phyloP scores from a whole-genome alignment of 2,888 invertebrate genomes.

The Habrosyne pyritoides region DNA sequence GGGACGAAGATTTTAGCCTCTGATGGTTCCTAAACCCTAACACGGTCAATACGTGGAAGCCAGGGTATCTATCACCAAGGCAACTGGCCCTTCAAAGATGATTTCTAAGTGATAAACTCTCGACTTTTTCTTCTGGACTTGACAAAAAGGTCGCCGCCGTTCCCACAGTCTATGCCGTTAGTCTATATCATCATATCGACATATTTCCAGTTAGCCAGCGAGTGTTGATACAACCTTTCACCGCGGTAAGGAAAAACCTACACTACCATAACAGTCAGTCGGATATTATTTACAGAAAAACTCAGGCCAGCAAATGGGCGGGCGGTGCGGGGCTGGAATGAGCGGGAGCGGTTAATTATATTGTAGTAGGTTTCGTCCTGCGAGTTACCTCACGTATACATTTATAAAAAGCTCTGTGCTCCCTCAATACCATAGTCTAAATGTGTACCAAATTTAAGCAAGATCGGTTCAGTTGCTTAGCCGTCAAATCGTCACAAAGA shows the following conservation, averaged over 20 bases:
- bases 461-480: no score
- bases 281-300: conserved; percentile 79
- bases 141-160: conserved; percentile 30
- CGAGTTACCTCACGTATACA: no score
- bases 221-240: conserved; percentile 72
- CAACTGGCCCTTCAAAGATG: no score
- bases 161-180: conserved; percentile 64
- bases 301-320: conserved; percentile 55
- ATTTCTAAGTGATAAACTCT: neutral
- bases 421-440: no score
- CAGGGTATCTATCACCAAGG: no score
- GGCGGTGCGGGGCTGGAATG: neutral
- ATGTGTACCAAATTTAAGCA: neutral
- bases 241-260: conserved; percentile 75
- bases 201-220: conserved; percentile 70
- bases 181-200: conserved; percentile 64
- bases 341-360: neutral
- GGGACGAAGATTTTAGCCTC: no score
- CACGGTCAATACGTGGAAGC: no score
- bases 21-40: no score
- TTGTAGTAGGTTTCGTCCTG: no score
- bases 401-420: no score
- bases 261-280: conserved; percentile 70
- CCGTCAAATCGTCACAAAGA: no score
- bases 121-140: conserved; percentile 9